A percentile compares a stretch with the other conserved stretches of the same genome.
phyloP scores from a whole-genome alignment of 2,113 vertebrate species.

The Orycteropus afer region DNA sequence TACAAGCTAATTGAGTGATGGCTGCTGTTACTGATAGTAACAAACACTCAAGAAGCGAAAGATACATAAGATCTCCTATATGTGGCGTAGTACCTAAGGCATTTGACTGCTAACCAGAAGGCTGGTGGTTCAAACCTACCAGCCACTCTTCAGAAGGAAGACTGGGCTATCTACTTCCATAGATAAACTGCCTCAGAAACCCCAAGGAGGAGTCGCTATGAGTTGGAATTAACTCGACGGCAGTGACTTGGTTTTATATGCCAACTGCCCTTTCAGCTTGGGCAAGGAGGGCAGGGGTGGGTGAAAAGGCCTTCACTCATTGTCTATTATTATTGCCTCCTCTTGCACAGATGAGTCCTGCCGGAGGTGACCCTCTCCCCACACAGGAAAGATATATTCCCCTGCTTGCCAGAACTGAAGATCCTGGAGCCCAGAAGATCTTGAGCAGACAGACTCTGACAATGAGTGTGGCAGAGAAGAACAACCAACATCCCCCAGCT shows the following conservation, averaged over 20 bases:
- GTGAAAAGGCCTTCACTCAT: neutral
- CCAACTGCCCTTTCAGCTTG: neutral
- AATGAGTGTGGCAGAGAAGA: conserved; percentile 24
- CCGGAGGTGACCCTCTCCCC: conserved; percentile 78
- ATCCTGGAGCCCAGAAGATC: conserved; percentile 28
- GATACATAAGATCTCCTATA: neutral
- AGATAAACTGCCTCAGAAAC: no score
- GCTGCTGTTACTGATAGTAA: neutral
- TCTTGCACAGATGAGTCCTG: conserved; percentile 83
- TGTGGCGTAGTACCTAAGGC: no score
- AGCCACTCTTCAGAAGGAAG: no score
- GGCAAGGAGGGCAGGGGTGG: neutral
- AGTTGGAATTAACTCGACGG: no score
- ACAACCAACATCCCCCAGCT: neutral
- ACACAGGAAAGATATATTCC: neutral
- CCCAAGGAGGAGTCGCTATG: no score
- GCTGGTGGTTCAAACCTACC: no score
- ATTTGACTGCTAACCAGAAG: no score
- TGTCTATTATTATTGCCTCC: neutral
- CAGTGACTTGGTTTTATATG: no score
- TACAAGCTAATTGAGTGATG: neutral
- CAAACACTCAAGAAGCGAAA: neutral
- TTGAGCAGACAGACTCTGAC: conserved; percentile 24
- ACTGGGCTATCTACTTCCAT: no score
- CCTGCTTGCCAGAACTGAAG: conserved; percentile 21